Evolutionary conservation across 2,888 invertebrate genomes (phyloP).

Genomic region (Prenolepis imparis): DNA sequence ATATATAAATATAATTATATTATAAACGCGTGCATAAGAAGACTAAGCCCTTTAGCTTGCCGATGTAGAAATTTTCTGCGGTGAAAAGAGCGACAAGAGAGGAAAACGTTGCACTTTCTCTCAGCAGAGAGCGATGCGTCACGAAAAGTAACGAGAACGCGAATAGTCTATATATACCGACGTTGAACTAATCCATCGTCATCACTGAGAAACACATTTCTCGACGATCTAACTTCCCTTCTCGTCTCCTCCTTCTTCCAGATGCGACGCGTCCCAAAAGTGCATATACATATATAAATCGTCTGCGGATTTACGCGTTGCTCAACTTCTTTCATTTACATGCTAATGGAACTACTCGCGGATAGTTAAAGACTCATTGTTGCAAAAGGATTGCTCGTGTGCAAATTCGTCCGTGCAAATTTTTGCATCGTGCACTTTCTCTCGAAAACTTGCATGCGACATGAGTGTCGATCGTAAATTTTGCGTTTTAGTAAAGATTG

Average conservation of each 20-base stretch:
- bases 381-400: slow-evolving; percentile 44
- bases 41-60: not conserved
- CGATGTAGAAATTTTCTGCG: slow-evolving; percentile 6
- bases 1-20: too few species aligned
- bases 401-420: slow-evolving; percentile 70
- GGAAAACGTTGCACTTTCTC: slow-evolving; percentile 53
- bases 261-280: not conserved
- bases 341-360: slow-evolving; percentile 69
- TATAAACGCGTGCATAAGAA: too few species aligned
- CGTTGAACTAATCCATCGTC: slow-evolving; percentile 53
- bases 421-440: slow-evolving; percentile 63
- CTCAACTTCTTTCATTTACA: slow-evolving; percentile 72
- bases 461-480: slow-evolving; percentile 11
- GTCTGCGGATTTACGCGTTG: slow-evolving; percentile 59
- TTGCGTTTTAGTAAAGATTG: not conserved
- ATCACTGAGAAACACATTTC: slow-evolving; percentile 40
- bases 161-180: slow-evolving; percentile 42
- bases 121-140: slow-evolving; percentile 49
- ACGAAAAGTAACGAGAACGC: slow-evolving; percentile 54
- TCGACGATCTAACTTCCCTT: slow-evolving; percentile 5
- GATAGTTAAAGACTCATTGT: slow-evolving; percentile 72
- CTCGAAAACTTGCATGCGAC: not conserved
- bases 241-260: not conserved
- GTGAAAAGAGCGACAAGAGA: not conserved
- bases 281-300: slow-evolving; percentile 1